Percentiles rank a stretch among this genome's conserved stretches.
These are phyloP conservation scores for Brenthis daphne DNA, from an alignment of 2,888 invertebrate species.

Conservation along the genomic window DNA sequence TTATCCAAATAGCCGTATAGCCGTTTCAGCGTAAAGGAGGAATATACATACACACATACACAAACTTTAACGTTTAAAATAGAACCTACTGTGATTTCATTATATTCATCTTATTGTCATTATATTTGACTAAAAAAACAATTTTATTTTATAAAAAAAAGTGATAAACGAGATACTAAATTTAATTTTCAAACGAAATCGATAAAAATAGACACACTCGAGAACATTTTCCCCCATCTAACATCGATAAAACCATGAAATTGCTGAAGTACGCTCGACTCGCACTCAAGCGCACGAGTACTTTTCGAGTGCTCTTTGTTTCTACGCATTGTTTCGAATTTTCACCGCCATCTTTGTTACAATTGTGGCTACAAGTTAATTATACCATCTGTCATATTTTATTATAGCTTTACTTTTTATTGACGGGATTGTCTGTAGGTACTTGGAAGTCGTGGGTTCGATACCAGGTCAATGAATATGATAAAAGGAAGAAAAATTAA, in stretches of 20 bases:
- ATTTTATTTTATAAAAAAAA: background rate
- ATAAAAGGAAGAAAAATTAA: no score
- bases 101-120: no score
- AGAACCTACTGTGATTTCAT: no score
- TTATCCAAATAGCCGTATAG: no score
- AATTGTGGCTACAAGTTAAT: conserved; percentile 47
- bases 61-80: no score
- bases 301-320: conserved; percentile 33
- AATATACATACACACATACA: no score
- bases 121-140: no score
- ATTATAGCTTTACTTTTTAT: conserved; percentile 19
- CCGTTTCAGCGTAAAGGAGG: no score
- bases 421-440: background rate
- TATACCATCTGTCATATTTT: conserved; percentile 54
- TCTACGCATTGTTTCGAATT: conserved; percentile 40
- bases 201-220: conserved; percentile 14
- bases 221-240: background rate
- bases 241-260: conserved; percentile 34
- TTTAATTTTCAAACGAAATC: conserved; percentile 2
- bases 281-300: conserved; percentile 31
- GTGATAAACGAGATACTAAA: background rate
- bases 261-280: conserved; percentile 37
- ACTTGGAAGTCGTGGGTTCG: background rate
- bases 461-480: background rate
- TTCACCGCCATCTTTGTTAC: conserved; percentile 37